Evolutionary conservation across 2,113 vertebrate genomes (phyloP).

Genomic region (Dendrocopos noguchii): DNA sequence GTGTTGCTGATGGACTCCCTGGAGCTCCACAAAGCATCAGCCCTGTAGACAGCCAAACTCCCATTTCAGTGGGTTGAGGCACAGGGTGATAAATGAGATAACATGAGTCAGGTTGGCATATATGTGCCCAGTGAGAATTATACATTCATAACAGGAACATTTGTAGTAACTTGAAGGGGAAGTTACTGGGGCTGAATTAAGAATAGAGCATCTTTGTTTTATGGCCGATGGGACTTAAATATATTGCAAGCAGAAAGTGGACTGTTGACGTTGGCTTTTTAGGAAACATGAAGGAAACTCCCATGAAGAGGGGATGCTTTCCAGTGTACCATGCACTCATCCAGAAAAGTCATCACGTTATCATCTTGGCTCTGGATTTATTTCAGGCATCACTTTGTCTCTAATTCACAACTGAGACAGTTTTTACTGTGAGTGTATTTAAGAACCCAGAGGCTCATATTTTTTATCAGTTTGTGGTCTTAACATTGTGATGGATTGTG

Average conservation of each 20-base stretch:
- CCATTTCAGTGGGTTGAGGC: background rate
- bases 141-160: background rate
- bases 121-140: constrained; percentile 24
- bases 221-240: constrained; percentile 12
- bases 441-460: constrained; percentile 17
- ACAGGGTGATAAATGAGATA: constrained; percentile 34
- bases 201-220: constrained; percentile 42
- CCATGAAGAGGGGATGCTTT: background rate
- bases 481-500: constrained; percentile 2
- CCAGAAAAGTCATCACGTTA: constrained; percentile 24
- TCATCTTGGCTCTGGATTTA: constrained; percentile 11
- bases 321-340: background rate
- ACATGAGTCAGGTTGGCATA: constrained; percentile 7
- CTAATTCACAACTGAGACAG: constrained; percentile 16
- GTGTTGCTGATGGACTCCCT: constrained; percentile 23
- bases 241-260: constrained; percentile 21
- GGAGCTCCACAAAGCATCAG: constrained; percentile 28
- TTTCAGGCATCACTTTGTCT: constrained; percentile 30
- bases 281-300: constrained; percentile 33
- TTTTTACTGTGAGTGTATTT: constrained; percentile 23
- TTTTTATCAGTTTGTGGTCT: constrained; percentile 55
- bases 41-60: background rate
- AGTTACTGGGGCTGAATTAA: background rate
- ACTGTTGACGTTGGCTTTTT: constrained; percentile 38
- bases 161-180: constrained; percentile 20